Evolutionary conservation across 2,797 vertebrate species (phyloP).

Genomic region (Orientallactaga sibirica): DNA sequence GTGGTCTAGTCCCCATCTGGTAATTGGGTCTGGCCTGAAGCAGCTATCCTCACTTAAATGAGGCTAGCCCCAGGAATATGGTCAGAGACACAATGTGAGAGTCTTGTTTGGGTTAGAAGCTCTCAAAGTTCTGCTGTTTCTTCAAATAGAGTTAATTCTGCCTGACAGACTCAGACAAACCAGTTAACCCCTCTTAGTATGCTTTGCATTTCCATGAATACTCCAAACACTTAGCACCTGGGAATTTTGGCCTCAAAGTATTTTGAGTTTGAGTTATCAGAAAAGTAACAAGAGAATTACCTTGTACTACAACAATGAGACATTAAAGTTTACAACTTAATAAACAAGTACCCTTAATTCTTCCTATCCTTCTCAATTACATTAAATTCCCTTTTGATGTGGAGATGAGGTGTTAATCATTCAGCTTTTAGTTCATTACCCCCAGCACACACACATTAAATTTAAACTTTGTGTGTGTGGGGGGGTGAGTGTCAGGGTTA

Average conservation of each 20-base stretch:
- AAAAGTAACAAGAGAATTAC: conserved; percentile 23
- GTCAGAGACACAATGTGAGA: not conserved
- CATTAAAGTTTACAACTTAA: conserved; percentile 5
- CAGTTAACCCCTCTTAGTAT: not conserved
- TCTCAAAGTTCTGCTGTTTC: not conserved
- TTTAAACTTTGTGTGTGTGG: too few species aligned
- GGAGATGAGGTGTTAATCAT: not conserved
- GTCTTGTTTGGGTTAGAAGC: not conserved
- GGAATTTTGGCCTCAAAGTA: not conserved
- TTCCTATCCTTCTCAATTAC: conserved; percentile 48
- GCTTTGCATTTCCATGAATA: not conserved
- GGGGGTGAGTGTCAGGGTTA: too few species aligned
- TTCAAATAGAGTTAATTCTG: not conserved
- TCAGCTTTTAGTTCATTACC: not conserved
- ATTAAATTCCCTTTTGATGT: not conserved
- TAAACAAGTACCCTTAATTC: not conserved
- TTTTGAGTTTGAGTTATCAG: conserved; percentile 1
- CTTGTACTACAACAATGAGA: not conserved
- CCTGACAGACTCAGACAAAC: not conserved
- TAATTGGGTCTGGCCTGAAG: not conserved
- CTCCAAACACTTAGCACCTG: not conserved
- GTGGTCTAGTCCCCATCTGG: not conserved
- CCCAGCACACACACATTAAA: too few species aligned
- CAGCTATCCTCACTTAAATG: not conserved
- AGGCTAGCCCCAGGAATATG: not conserved